Conservation (phyloP, 37 sponge, comb jelly and placozoan genomes). For the Theonella swinhoei region DNA sequence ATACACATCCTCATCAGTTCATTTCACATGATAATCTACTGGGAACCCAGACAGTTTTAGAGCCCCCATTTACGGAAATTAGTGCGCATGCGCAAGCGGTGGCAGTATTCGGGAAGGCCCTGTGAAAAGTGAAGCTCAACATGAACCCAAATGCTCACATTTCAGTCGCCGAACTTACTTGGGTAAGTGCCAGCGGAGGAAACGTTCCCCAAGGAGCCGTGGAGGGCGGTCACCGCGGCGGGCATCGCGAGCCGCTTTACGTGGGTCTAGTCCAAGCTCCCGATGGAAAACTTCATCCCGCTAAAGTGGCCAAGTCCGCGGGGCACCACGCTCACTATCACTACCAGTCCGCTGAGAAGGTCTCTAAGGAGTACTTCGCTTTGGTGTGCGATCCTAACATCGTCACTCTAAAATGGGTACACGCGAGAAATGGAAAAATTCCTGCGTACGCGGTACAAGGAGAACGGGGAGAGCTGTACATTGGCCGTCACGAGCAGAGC, state of each 20-base stretch:
- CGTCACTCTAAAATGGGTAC: neutral
- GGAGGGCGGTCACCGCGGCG: neutral
- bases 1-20: too few species aligned
- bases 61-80: too few species aligned
- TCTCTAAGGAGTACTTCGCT: neutral
- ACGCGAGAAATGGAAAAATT: neutral
- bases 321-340: neutral
- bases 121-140: too few species aligned
- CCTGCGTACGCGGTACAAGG: neutral
- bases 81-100: too few species aligned
- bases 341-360: neutral
- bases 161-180: neutral
- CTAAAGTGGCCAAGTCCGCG: neutral
- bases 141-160: too few species aligned
- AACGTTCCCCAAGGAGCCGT: neutral
- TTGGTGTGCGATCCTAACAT: neutral
- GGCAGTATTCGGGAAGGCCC: too few species aligned
- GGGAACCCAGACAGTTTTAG: too few species aligned
- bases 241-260: neutral
- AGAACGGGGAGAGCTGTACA: neutral
- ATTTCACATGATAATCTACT: too few species aligned
- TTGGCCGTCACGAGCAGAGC: conserved; percentile 1
- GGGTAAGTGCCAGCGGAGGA: neutral
- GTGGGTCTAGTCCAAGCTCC: neutral
- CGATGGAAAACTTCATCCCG: neutral